Evolutionary conservation across 2,113 vertebrate species (phyloP), one percentile per base, ranked within the genome.

Genomic region (Toxotes chatareus): DNA sequence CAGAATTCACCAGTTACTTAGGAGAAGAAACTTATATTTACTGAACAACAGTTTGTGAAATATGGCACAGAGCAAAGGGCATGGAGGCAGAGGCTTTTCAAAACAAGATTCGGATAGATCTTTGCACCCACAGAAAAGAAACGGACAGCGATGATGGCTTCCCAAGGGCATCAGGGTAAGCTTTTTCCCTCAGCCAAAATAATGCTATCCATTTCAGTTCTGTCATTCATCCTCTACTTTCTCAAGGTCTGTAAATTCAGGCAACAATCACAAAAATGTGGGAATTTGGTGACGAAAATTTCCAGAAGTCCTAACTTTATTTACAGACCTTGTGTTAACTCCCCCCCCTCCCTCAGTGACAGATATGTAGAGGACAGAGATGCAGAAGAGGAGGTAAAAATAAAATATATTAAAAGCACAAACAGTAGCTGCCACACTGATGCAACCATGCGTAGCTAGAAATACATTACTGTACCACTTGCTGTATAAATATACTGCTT

Each of bases 381-480:
- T 79, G 80, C 64, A 73, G 74, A 73, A 76, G 46, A 83, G 47
- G 72, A 61, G 34, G 36, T 72, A n/a, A 76, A 88, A 80, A 62
- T 53, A 55, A 68, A 60, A 51, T 7, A 71, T 66, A 78, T 73
- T 87, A 83, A 91, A 93, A 92, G 89, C 90, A 91, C 86, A 87
- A 91, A 92, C 90, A 90, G 88, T 93, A 95, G 92, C 93, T 94
- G 91, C 90, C 87, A 93, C 91, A 92, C 73, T 88, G 90, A 93
- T 91, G 92, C 93, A 92, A 95, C 93, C 93, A 95, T 95, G 94
- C 93, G 92, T 93, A 86, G 92, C 91, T 91, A 92, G 90, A 92
- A 93, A 93, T 92, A 93, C 91, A 92, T 91, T 86, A 94, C 90
- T 94, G 92, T 93, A 92, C 90, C 89, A 92, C 91, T 93, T 88